These are phyloP conservation scores for Corynorhinus townsendii DNA, from an alignment of 2,113 vertebrate species.

Conservation along the genomic window DNA sequence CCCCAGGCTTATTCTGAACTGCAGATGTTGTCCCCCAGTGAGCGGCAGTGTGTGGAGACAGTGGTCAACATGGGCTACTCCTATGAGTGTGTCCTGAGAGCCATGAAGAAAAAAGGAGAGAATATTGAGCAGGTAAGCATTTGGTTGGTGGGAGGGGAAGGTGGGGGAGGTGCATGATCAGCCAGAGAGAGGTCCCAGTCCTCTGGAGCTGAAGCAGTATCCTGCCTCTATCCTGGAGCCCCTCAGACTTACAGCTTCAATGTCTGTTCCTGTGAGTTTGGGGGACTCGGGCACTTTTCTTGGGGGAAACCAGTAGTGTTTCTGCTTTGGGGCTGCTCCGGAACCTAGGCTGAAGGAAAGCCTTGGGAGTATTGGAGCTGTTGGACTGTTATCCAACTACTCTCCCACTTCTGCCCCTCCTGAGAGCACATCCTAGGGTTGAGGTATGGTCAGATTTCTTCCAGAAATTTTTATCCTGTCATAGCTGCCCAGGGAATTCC, in stretches of 20 bases:
- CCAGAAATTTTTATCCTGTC: background rate
- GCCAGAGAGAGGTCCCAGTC: background rate
- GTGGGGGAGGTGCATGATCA: background rate
- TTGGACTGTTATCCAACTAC: background rate
- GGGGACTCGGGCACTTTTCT: background rate
- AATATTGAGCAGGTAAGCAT: conserved; percentile 93
- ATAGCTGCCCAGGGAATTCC: background rate
- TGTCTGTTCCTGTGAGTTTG: background rate
- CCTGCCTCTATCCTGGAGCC: background rate
- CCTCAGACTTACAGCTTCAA: background rate
- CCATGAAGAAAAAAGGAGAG: conserved; percentile 97
- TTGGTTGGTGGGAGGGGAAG: fast-evolving
- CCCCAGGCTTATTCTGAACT: conserved; percentile 68
- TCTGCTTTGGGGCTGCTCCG: background rate
- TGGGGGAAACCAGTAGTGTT: background rate
- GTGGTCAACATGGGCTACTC: conserved; percentile 97
- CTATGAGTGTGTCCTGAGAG: conserved; percentile 90
- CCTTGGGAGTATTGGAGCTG: background rate
- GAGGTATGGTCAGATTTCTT: background rate
- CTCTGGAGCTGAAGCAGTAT: background rate
- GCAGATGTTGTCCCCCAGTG: conserved; percentile 86
- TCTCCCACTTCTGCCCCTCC: background rate
- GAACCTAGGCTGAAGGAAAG: background rate
- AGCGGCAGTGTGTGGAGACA: conserved; percentile 92
- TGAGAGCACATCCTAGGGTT: background rate